phyloP scores from a whole-genome alignment of 2,113 vertebrate genomes.

The Ptilorrhoa leucosticta region DNA sequence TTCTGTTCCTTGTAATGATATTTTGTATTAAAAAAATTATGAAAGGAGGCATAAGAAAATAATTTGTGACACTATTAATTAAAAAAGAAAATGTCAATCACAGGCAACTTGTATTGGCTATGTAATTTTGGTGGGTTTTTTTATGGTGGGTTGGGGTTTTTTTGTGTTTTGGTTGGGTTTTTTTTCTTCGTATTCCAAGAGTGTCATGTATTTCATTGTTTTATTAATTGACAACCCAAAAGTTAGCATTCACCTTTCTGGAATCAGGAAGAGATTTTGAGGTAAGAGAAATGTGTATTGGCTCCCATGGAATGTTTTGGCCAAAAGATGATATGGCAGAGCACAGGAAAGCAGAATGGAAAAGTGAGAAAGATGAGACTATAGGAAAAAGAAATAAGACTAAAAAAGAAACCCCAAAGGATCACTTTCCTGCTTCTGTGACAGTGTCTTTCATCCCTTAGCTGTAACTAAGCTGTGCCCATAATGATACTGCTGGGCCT shows the following conservation, averaged over 20 bases:
- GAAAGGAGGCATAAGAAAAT: background rate
- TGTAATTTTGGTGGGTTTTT: background rate
- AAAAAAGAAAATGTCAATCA: background rate
- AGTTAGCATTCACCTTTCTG: background rate
- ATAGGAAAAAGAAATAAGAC: background rate
- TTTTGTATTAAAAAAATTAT: background rate
- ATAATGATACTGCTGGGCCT: background rate
- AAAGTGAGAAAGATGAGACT: background rate
- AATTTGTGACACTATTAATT: background rate
- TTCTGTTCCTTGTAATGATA: background rate
- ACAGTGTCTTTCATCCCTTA: background rate
- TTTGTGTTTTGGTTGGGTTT: background rate
- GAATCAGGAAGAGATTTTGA: background rate
- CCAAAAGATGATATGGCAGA: background rate
- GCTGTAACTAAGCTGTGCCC: background rate
- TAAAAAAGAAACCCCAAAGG: background rate
- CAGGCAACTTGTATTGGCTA: background rate
- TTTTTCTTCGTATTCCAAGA: background rate
- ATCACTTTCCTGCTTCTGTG: background rate
- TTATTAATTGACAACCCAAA: background rate
- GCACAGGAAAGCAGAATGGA: background rate
- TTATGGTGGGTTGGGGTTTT: accelerated
- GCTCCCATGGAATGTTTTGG: background rate
- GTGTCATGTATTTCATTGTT: background rate
- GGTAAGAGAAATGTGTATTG: background rate